Evolutionary conservation across 1,140 invertebrate species (phyloP).

Genomic region (Pogonognathellus flavescens): DNA sequence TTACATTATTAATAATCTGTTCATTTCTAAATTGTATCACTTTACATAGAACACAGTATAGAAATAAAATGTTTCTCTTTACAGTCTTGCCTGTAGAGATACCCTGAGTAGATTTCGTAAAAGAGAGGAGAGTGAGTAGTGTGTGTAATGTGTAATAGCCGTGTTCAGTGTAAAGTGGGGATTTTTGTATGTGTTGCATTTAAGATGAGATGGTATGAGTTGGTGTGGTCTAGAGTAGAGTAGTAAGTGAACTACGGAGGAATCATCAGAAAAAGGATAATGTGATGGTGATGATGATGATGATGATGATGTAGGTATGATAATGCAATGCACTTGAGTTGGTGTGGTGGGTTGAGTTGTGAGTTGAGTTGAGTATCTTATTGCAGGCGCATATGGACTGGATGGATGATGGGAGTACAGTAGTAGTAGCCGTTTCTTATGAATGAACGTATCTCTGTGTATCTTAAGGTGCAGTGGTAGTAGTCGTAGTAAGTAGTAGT

Average conservation of each 20-base stretch:
- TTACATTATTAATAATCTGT: no score
- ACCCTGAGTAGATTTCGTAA: no score
- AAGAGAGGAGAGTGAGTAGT: no score
- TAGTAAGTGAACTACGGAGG: not conserved
- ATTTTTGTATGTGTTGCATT: not conserved
- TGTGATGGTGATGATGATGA: slow-evolving; percentile 3
- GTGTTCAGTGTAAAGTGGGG: not conserved
- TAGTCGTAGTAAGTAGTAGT: not conserved
- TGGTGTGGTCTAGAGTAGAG: slow-evolving; percentile 28
- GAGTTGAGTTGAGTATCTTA: slow-evolving; percentile 11
- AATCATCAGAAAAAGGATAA: not conserved
- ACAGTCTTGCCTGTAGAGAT: no score
- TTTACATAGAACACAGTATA: no score
- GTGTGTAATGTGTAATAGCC: no score
- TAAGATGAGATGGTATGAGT: not conserved
- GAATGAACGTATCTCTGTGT: slow-evolving; percentile 28
- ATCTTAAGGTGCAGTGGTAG: no score
- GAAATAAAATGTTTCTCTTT: no score
- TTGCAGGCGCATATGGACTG: not conserved
- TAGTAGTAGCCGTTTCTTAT: not conserved
- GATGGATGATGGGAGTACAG: not conserved
- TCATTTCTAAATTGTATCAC: no score
- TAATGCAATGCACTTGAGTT: not conserved
- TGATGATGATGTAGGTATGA: slow-evolving; percentile 13
- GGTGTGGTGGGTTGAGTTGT: not conserved